Base-by-base conservation (phyloP, 2,888 invertebrate species). In the Luffia ferchaultella region DNA sequence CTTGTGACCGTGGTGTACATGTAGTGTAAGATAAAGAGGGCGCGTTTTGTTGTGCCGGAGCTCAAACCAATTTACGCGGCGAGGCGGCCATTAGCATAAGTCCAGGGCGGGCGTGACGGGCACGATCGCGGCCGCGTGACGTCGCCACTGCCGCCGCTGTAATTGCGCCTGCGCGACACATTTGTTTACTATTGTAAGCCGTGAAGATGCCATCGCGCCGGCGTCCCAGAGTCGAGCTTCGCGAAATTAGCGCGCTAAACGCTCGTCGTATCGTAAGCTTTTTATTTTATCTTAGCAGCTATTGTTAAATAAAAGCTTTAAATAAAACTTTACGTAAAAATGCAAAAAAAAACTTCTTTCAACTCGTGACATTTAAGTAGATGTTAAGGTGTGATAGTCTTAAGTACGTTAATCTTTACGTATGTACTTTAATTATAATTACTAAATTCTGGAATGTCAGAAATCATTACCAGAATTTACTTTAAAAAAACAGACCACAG, bases 121-220 rank as follows among this genome's bases (percentile, higher is more conserved):
- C 66, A 62, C 61, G 70, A 65, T 44, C 18, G 41, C 43, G 20
- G 43, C 43, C 43, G 44, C 75, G 73, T 68, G 70, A 66, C 60
- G 59, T 61, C 53, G 57, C 55, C 16, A 52, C 67, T 57, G 59
- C 57, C 56, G 54, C 53, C 55, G 55, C 57, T 55, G 69, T 74
- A 79, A 78, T 79, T 82, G 78, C 79, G 75, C 61, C 68, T 62
- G 65, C 62, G 71, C 80, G 74, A 79, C 82, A 80, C 80, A 79
- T 80, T 82, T 79, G 80, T 80, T 80, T 75, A 77, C 77, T 76
- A 78, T 79, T 76, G 79, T 76, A 76, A 73, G 75, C 80, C 75
- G 76, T 73, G 78, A 79, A 83, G 82, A 83, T 83, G 75, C 73
- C 77, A 79, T 82, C 80, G 70, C 69, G 58, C 62, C 7, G 18